Base-by-base conservation (phyloP, 2,797 vertebrate species). In the Danio albolineatus region DNA sequence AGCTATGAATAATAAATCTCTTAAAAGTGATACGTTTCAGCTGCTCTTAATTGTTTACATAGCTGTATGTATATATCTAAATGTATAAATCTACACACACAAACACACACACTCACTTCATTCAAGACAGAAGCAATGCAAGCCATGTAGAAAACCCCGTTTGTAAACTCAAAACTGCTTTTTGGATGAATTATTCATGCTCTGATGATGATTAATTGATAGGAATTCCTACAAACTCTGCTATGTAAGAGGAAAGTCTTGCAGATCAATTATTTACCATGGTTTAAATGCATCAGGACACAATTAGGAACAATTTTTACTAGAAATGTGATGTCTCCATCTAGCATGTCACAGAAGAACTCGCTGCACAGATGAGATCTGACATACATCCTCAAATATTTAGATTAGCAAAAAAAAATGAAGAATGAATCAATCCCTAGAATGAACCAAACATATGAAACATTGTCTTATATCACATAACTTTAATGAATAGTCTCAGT, bases 401-500 rank as follows among this genome's bases (percentile, higher is more conserved):
- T 10, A 14, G 43, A 67, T 19, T 10, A 59, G 19, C 62, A 76
- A 12, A 67, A 4, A 36, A 36, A 46, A 36, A 28, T 28, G 28
- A 28, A 28, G 1, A 28, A 28, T 28, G 28, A 28, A 1, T 0
- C 8, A 1, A 7, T 54, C 36, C 14, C 6, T 9, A 17, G 66
- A 28, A 44, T 28, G 10, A 49, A 72, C 41, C 75, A 73, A 76
- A 59, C 10, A 10, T 16, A 65, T 9, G 16, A 69, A n/a, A 77
- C 69, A 76, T 67, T 2, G 8, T 71, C 49, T 19, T 66, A 76
- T 85, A 86, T 90, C 90, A 93, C 84, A 89, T 83, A 84, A 77
- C 69, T 87, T 94, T 94, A 94, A 94, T 93, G 94, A 57, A 89
- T 90, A 82, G 89, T 91, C 88, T 90, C 82, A 90, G 83, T 90